phyloP scores from a whole-genome alignment of 2,113 vertebrate genomes.

The Vulpes lagopus region DNA sequence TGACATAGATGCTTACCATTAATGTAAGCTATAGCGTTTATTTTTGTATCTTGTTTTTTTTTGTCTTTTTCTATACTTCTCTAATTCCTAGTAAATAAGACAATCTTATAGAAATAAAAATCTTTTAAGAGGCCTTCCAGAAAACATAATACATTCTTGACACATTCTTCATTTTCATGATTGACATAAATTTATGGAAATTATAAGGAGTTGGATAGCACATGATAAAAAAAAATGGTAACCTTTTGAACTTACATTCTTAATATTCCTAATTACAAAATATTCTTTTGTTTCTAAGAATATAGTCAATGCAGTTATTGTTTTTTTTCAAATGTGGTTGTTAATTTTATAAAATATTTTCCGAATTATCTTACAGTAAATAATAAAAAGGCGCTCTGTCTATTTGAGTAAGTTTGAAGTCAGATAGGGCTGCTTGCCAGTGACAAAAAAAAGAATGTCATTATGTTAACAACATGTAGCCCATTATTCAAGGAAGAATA shows the following conservation, averaged over 20 bases:
- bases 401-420: conserved; percentile 34
- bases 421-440: conserved; percentile 63
- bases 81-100: background rate
- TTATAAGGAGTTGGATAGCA: background rate
- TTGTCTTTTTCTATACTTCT: background rate
- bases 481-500: background rate
- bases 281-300: conserved; percentile 74
- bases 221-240: background rate
- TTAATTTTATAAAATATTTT: conserved; percentile 78
- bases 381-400: conserved; percentile 69
- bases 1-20: background rate
- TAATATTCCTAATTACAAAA: conserved; percentile 69
- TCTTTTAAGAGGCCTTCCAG: background rate
- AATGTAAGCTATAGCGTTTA: background rate
- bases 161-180: background rate
- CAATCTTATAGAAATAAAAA: background rate
- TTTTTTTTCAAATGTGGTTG: conserved; percentile 32
- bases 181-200: conserved; percentile 1
- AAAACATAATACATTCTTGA: background rate
- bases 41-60: background rate
- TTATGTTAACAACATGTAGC: conserved; percentile 58
- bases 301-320: conserved; percentile 42
- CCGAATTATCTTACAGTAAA: conserved; percentile 68
- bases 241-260: conserved; percentile 76
- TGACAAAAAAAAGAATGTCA: conserved; percentile 31